These are phyloP conservation scores for Synanthedon tipuliformis DNA, from an alignment of 2,888 invertebrate genomes.

Conservation along the genomic window DNA sequence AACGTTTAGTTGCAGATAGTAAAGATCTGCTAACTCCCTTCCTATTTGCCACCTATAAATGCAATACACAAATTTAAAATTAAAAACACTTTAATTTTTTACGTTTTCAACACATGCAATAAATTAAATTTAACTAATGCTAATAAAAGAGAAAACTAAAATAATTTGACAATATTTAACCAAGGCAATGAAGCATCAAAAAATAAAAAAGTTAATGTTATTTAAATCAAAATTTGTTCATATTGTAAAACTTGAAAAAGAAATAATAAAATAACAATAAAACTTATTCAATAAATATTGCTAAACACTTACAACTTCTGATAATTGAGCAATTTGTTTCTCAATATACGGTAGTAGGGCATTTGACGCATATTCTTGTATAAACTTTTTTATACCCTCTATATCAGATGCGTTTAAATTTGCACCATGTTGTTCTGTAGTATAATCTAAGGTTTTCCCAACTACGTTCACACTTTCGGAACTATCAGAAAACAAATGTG, in stretches of 20 bases:
- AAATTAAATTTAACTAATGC: neutral
- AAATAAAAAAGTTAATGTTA: too few relatives aligned
- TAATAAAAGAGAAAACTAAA: too few relatives aligned
- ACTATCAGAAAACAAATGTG: constrained; percentile 66
- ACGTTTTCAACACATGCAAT: neutral
- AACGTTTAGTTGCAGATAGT: constrained; percentile 93
- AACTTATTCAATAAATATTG: too few relatives aligned
- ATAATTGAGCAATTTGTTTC: constrained; percentile 82
- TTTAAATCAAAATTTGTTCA: too few relatives aligned
- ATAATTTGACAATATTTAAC: too few relatives aligned
- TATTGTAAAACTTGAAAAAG: too few relatives aligned
- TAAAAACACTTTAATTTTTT: constrained; percentile 1
- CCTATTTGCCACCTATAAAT: constrained; percentile 77
- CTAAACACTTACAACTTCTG: constrained; percentile 74
- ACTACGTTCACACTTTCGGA: constrained; percentile 72
- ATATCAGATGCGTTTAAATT: constrained; percentile 85
- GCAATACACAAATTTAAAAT: neutral
- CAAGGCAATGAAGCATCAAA: neutral
- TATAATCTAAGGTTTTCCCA: constrained; percentile 52
- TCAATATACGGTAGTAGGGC: constrained; percentile 93
- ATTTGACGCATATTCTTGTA: constrained; percentile 88
- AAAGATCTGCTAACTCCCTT: constrained; percentile 94
- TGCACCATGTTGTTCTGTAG: constrained; percentile 75
- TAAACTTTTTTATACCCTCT: constrained; percentile 84
- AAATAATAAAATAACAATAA: too few relatives aligned